Percentiles rank a stretch among this genome's conserved stretches.
Evolutionary conservation across 1,140 invertebrate genomes (phyloP).

Genomic region (Pemphigus obesinymphae): DNA sequence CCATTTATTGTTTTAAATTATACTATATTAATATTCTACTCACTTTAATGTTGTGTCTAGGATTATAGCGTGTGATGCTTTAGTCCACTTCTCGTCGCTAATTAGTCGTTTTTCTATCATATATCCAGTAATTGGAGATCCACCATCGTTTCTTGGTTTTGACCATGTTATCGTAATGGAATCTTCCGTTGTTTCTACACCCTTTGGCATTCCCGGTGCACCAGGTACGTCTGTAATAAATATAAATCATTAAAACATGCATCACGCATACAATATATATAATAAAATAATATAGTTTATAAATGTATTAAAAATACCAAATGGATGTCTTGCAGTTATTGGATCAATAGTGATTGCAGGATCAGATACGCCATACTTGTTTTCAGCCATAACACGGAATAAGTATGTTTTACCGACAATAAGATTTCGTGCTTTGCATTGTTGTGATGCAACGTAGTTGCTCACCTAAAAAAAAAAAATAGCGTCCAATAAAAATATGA

Average conservation of each 20-base stretch:
- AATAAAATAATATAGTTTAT: not conserved
- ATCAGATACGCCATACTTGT: slow-evolving; percentile 92
- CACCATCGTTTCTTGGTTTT: slow-evolving; percentile 89
- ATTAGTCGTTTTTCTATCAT: slow-evolving; percentile 86
- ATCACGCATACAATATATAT: slow-evolving; percentile 52
- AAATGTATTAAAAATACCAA: slow-evolving; percentile 56
- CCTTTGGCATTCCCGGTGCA: slow-evolving; percentile 78
- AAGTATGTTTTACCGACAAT: slow-evolving; percentile 88
- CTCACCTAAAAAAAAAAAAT: slow-evolving; percentile 58
- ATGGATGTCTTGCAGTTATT: slow-evolving; percentile 91
- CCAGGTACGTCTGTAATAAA: slow-evolving; percentile 70
- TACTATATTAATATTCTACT: slow-evolving; percentile 1
- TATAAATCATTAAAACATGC: not conserved
- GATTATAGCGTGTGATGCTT: slow-evolving; percentile 75
- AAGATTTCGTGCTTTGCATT: slow-evolving; percentile 84
- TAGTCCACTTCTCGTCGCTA: slow-evolving; percentile 86
- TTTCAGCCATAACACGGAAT: slow-evolving; percentile 96
- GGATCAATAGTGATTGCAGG: slow-evolving; percentile 81
- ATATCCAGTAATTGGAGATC: slow-evolving; percentile 85
- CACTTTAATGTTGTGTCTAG: slow-evolving; percentile 72
- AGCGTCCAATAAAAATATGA: not conserved
- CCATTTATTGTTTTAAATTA: not conserved
- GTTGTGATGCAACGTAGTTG: slow-evolving; percentile 84
- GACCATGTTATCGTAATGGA: slow-evolving; percentile 91
- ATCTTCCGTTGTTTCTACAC: slow-evolving; percentile 84